Base-by-base conservation (phyloP, 1,140 invertebrate genomes). In the Elymnias hypermnestra region DNA sequence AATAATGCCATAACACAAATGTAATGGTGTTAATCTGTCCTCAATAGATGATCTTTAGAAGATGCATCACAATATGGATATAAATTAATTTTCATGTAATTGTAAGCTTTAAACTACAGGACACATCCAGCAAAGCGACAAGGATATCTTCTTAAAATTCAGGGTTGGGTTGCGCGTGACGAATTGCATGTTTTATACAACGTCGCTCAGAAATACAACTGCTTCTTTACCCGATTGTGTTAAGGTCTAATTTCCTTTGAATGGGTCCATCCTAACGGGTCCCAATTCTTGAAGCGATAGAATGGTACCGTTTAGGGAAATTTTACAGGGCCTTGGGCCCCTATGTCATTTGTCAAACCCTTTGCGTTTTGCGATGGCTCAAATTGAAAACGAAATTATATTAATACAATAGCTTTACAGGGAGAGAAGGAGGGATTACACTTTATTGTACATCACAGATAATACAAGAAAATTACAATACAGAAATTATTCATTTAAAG, bases 131-230 rank as follows among this genome's bases (percentile, higher is more conserved):
- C 8, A 9, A 38, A 2, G 33, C 5, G 18, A 17, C 40, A 2
- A 3, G 6, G n/a, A 28, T 28, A 35, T 28, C 33, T 48, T 12
- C 38, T 54, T 54, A 54, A 54, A 49, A 54, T 54, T 54, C 52
- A 44, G 43, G 38, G 22, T 26, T 25, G 38, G 29, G 21, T 36
- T 33, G 35, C 21, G 21, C 25, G 31, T 54, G 40, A 48, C 33
- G 37, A 38, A 46, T 53, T 21, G 38, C 12, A 28, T 45, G 19
- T 53, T 51, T 40, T 46, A 41, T 37, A 26, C 23, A 41, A 15
- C 19, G 29, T 29, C 18, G 13, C 22, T n/a, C 5, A 15, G 3
- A 26, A 26, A 0, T 42, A 6, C 9, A 25, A 10, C 10, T 12
- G 39, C 3, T 39, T 39, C 33, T 14, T 25, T 45, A 25, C 10